Evolutionary conservation across 2,888 invertebrate species (phyloP), one percentile per base, ranked within the genome.

Genomic region (Drosophila rellima): DNA sequence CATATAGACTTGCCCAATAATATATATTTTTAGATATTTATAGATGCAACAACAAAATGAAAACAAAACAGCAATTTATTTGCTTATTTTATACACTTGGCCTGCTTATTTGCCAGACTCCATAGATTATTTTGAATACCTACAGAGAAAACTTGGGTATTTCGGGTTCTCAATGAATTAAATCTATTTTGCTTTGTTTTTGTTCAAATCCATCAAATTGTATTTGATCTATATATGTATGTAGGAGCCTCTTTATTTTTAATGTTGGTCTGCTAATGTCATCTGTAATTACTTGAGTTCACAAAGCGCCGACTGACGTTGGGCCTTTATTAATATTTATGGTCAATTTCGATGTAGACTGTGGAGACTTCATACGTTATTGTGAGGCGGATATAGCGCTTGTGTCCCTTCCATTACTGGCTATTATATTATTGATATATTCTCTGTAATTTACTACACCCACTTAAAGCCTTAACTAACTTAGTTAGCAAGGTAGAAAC

Each of bases 251-350:
- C 33, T 62, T 29, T 18, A 37, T 23, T 39, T 44, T 42, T 31
- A 39, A 45, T 64, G 44, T 29, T 17, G 20, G 31, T 23, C 50
- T 45, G 44, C 51, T 51, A 74, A 72, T 74, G 68, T 61, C 61
- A 61, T 57, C 60, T 31, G 74, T 67, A 72, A 72, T 74, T 72
- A 72, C 69, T 15, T 8, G 33, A 67, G 44, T 48, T 44, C 50
- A 60, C 67, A 37, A 67, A 47, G 59, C 63, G 10, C 50, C 45
- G 44, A 50, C 59, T 29, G 26, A 20, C 39, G 26, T 37, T 52
- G 42, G 11, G 65, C 23, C 52, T 60, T 60, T 56, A 78, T 82
- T 72, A 80, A 80, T 80, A 80, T 80, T 80, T 75, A 80, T 82
- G 72, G 64, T 61, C 69, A 75, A 82, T 82, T 80, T 75, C 37